Evolutionary conservation across 2,797 vertebrate genomes (phyloP), one percentile per base, ranked within the genome.

Genomic region (Synanceia verrucosa): DNA sequence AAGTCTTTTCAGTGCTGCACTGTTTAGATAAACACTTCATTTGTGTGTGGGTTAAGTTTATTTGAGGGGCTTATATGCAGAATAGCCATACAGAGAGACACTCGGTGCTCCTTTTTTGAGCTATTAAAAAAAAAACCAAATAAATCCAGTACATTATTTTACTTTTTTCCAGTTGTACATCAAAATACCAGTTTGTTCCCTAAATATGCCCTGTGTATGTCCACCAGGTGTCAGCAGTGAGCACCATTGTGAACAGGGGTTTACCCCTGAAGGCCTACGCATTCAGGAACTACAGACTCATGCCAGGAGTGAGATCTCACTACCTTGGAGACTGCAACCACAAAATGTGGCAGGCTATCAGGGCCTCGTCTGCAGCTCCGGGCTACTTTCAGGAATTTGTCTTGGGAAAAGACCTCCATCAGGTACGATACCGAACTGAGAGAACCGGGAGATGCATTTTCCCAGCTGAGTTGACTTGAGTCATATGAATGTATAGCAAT

Each of bases 301-400:
- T 95, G 83, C 97, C 97, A 19, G 96, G 96, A 55, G 87, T 95
- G 74, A 96, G 96, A 71, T 97, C 97, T 51, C 97, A 97, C 90
- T 95, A 95, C 90, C 88, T 91, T 24, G 94, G 98, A 82, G 93
- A 97, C 89, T 99, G 97, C 92, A 95, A 96, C 55, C 95, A 98
- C 80, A 97, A 97, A 85, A 93, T 98, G 88, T 99, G 98, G 97
- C 94, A 99, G 81, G 97, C 97, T 28, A 97, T 99, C 74, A 89
- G 97, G 86, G 97, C 98, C 64, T 99, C 97, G 1, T 99, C 98
- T 24, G 97, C 98, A 21, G 97, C 97, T 19, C 97, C 97, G 0
- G 97, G 97, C 29, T 99, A 97, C 92, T 99, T 99, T 87, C 96
- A 97, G 84, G 97, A 99, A 73, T 98, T 95, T 76, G 91, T 94